phyloP scores from a whole-genome alignment of 2,888 invertebrate species.

The Yponomeuta plumbellus region DNA sequence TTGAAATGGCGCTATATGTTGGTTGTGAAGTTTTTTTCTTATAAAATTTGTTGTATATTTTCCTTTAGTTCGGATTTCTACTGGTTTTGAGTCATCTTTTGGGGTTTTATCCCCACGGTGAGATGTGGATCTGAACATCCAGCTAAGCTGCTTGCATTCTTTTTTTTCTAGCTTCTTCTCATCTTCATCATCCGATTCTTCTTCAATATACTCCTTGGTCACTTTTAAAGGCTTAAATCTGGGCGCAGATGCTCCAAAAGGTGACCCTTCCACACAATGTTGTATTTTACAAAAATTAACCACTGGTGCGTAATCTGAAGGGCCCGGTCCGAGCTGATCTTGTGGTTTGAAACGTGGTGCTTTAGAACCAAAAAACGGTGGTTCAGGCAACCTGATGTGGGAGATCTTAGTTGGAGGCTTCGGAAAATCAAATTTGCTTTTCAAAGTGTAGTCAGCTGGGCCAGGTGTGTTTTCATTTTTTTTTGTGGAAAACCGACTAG shows the following conservation, averaged over 20 bases:
- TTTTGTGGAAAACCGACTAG: conserved; percentile 36
- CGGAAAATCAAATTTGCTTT: conserved; percentile 48
- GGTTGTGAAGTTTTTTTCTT: conserved; percentile 31
- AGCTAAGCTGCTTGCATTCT: conserved; percentile 36
- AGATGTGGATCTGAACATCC: conserved; percentile 47
- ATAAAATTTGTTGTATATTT: not conserved
- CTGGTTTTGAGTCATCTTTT: not conserved
- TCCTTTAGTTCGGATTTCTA: not conserved
- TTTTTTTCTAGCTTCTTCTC: conserved; percentile 17
- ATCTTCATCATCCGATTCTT: conserved; percentile 12
- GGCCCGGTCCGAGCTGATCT: conserved; percentile 43
- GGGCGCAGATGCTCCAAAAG: conserved; percentile 45
- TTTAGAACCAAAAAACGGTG: conserved; percentile 50
- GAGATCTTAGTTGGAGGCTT: conserved; percentile 32
- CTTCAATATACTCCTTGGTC: conserved; percentile 20
- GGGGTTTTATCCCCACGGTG: not conserved
- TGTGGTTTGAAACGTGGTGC: conserved; percentile 42
- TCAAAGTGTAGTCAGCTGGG: conserved; percentile 46
- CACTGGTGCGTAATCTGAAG: conserved; percentile 42
- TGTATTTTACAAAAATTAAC: conserved; percentile 32
- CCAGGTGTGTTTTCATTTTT: conserved; percentile 40
- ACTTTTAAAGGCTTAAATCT: conserved; percentile 40
- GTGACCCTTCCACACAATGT: conserved; percentile 36
- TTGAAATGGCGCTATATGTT: conserved; percentile 47
- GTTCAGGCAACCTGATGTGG: conserved; percentile 40